Evolutionary conservation across 2,888 invertebrate species (phyloP).

Genomic region (Coecobrya sp.): DNA sequence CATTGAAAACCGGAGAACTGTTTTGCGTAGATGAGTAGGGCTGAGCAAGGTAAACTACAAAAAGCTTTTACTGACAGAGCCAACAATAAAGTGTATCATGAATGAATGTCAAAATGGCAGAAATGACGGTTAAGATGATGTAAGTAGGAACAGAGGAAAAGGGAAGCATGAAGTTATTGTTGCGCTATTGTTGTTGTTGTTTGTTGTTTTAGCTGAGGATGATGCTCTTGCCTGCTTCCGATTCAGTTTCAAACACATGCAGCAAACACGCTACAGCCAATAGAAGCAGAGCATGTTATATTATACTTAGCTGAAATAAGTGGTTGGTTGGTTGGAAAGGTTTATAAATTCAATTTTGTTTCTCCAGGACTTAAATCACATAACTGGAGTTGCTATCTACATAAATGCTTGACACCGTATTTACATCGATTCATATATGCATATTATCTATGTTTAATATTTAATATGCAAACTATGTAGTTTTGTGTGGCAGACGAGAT

Average conservation of each 20-base stretch:
- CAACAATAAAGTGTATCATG: slow-evolving; percentile 20
- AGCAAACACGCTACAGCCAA: neutral
- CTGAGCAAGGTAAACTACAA: slow-evolving; percentile 50
- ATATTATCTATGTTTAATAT: neutral
- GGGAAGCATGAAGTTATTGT: neutral
- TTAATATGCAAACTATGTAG: neutral
- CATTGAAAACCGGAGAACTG: neutral
- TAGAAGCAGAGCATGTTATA: neutral
- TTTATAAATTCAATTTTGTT: slow-evolving; percentile 68
- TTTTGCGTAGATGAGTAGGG: neutral
- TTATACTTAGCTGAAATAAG: slow-evolving; percentile 46
- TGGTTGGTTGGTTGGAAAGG: slow-evolving; percentile 49
- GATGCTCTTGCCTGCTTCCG: neutral
- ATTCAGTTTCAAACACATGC: neutral
- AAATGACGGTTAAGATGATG: slow-evolving; percentile 52
- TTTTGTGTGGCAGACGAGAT: slow-evolving; percentile 1
- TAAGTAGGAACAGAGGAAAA: neutral
- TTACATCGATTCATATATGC: neutral
- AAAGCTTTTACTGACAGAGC: slow-evolving; percentile 65
- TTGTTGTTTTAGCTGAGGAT: neutral
- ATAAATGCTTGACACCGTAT: neutral
- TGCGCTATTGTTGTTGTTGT: neutral
- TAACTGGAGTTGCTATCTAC: neutral
- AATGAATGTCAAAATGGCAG: slow-evolving; percentile 62
- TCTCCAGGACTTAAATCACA: slow-evolving; percentile 7